These are phyloP conservation scores for Tenthredo scrophulariae DNA, from an alignment of 2,888 invertebrate genomes.

Conservation along the genomic window DNA sequence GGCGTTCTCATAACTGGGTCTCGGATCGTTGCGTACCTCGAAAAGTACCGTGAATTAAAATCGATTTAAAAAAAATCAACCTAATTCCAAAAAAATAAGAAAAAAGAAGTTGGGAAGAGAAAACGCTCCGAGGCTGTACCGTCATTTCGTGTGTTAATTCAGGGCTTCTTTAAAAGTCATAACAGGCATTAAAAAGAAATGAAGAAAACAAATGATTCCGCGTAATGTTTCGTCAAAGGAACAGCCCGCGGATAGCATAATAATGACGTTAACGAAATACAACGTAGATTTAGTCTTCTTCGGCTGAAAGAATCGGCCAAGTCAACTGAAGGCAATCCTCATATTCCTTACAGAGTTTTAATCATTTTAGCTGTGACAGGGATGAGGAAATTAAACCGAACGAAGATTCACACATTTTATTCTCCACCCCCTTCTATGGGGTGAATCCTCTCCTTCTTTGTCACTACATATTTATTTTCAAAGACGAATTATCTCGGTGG, in stretches of 20 bases:
- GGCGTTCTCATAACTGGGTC: not conserved
- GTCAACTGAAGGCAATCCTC: not conserved
- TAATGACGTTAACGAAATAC: not conserved
- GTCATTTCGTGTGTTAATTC: not conserved
- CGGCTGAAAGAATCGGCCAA: not conserved
- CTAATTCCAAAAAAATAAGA: no score
- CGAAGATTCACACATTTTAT: not conserved
- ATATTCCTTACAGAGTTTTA: not conserved
- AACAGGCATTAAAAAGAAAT: not conserved
- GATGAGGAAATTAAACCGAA: not conserved
- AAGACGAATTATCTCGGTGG: not conserved
- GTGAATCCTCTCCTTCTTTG: not conserved
- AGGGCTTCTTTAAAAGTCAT: slow-evolving; percentile 18
- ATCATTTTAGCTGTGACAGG: not conserved
- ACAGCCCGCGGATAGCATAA: not conserved
- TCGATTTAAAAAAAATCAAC: not conserved
- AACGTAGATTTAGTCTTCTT: not conserved
- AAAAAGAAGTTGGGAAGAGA: slow-evolving; percentile 1
- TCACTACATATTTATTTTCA: not conserved
- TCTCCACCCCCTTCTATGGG: not conserved
- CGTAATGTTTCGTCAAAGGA: not conserved
- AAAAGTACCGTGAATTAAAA: not conserved
- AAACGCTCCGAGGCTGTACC: not conserved
- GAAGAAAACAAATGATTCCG: not conserved
- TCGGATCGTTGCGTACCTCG: not conserved